Percentiles rank a stretch among this genome's conserved stretches.
Conservation (phyloP, 2,888 invertebrate species). For the Megamerina dolium region DNA sequence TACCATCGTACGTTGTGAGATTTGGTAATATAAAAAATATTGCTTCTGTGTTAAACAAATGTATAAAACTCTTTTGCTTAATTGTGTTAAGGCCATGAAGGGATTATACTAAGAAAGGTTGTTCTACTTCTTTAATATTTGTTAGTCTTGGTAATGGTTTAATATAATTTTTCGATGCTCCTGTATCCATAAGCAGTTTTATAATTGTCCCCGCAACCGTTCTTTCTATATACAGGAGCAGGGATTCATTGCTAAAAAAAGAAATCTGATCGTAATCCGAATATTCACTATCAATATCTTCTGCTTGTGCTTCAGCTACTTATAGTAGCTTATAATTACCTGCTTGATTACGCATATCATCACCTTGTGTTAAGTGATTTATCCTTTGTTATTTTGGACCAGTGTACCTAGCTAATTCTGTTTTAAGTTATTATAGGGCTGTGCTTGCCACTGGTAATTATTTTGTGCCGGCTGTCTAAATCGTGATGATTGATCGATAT, state of each 20-base stretch:
- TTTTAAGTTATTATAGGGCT: not conserved
- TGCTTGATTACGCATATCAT: no score
- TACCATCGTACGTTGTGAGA: conserved; percentile 11
- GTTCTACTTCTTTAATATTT: conserved; percentile 3
- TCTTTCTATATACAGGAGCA: conserved; percentile 13
- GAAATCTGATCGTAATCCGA: no score
- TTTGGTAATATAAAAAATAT: conserved; percentile 12
- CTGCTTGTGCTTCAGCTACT: conserved; percentile 1
- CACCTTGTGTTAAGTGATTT: conserved; percentile 2
- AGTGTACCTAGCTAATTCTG: conserved; percentile 1
- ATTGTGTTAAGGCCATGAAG: conserved; percentile 11
- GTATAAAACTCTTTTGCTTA: conserved; percentile 8
- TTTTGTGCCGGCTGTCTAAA: not conserved
- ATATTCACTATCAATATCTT: conserved; percentile 6
- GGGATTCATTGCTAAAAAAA: conserved; percentile 19
- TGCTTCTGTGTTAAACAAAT: conserved; percentile 12
- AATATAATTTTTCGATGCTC: conserved; percentile 19
- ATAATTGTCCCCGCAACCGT: conserved; percentile 12
- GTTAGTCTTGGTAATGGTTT: conserved; percentile 10
- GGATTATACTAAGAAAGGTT: conserved; percentile 9
- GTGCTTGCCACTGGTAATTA: not conserved
- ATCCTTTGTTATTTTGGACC: conserved; percentile 3
- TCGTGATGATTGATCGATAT: not conserved
- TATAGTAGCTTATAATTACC: not conserved
- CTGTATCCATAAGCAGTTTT: conserved; percentile 15